Base-by-base conservation (phyloP, 2,797 vertebrate genomes). In the Phoebastria nigripes region DNA sequence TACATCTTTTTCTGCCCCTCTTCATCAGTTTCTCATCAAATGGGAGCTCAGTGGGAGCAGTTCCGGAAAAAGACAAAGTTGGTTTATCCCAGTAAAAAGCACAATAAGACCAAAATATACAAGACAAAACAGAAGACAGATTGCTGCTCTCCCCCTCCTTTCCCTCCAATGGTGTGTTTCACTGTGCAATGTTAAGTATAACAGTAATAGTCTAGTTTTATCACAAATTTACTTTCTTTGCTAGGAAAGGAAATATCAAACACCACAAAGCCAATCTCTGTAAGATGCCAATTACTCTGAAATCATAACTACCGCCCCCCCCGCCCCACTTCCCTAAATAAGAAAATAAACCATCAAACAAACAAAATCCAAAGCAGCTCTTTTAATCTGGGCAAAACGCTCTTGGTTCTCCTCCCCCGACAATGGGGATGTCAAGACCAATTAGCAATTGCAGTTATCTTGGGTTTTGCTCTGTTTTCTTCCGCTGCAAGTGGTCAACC, bases 361-460 rank as follows among this genome's bases (percentile, higher is more conserved):
- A 87, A 94, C 44, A 51, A 82, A 82, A 92, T 29, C 35, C 89
- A 88, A 82, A 94, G 89, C 90, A 91, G 76, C 47, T 87, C 72
- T 91, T 91, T 83, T 39, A 74, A 87, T 79, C 49, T 28, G 61
- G 52, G 90, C 58, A 73, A 83, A 93, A 86, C 0, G 0, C 69
- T 93, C 54, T 80, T 28, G 37, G 90, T 93, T 92, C 77, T 82
- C 54, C 82, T 93, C 35, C 37, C 44, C 44, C 77, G 69, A 96
- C 92, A 94, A 95, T 93, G 63, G 71, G 58, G 46, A 89, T 80
- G 94, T 94, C 95, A 87, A 61, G 72, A 89, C 56, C 63, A 92
- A 96, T 94, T 94, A 95, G 82, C 78, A 81, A 37, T 12, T 58
- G 71, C 74, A 87, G 89, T 88, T 82, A 91, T 91, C 93, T 81